phyloP scores from a whole-genome alignment of 2,113 vertebrate species.

The Psophia crepitans region DNA sequence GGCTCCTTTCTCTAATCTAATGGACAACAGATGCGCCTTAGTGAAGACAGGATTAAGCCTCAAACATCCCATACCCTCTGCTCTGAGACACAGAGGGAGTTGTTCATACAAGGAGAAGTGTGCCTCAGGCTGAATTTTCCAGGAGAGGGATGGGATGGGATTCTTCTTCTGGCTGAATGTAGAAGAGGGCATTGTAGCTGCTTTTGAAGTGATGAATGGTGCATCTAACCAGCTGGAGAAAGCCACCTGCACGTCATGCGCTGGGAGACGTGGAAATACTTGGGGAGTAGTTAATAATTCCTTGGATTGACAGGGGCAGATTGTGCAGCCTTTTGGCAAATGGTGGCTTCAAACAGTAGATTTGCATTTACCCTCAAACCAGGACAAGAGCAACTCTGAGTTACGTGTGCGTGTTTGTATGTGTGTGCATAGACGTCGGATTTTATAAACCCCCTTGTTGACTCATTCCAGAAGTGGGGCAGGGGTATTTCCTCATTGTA shows the following conservation, averaged over 20 bases:
- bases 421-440: accelerated
- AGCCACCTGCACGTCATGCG: not conserved
- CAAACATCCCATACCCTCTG: not conserved
- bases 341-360: not conserved
- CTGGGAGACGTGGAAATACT: not conserved
- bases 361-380: not conserved
- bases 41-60: not conserved
- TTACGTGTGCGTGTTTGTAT: not conserved
- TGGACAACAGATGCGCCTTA: conserved; percentile 20
- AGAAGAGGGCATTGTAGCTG: conserved; percentile 27
- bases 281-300: not conserved
- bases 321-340: not conserved
- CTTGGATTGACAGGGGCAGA: conserved; percentile 2
- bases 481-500: not conserved
- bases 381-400: not conserved
- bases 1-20: conserved; percentile 1
- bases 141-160: not conserved
- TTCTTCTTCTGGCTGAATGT: not conserved
- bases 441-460: not conserved
- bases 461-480: conserved; percentile 2
- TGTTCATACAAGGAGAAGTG: not conserved
- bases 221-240: conserved; percentile 44
- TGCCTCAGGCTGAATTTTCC: conserved; percentile 17
- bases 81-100: not conserved
- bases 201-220: conserved; percentile 40